These are phyloP conservation scores for Procambarus virginalis DNA, from an alignment of 1,140 invertebrate genomes.

Conservation along the genomic window DNA sequence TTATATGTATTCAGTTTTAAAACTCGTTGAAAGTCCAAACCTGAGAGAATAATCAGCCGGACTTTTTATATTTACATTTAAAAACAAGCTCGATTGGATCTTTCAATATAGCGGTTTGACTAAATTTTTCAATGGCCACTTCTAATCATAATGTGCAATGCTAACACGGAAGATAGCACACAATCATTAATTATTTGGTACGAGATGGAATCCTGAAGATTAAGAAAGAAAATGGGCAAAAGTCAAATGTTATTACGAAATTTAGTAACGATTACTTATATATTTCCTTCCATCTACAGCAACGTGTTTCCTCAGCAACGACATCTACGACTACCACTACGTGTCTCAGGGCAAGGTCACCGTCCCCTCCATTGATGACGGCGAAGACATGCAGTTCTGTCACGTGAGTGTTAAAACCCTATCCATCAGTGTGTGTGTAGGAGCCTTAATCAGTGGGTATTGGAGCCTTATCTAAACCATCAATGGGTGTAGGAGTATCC, in stretches of 20 bases:
- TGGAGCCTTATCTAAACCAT: too few relatives aligned
- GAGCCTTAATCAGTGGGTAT: too few relatives aligned
- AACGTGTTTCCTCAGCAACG: slow-evolving; percentile 8
- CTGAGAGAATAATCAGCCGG: slow-evolving; percentile 2
- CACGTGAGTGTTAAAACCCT: slow-evolving; percentile 10
- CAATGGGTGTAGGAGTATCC: too few relatives aligned
- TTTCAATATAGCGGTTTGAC: background rate
- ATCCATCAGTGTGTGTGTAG: background rate
- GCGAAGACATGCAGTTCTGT: slow-evolving; percentile 56
- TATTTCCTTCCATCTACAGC: too few relatives aligned
- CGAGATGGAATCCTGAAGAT: too few relatives aligned
- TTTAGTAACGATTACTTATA: too few relatives aligned
- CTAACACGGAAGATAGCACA: background rate
- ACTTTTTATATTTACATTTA: background rate
- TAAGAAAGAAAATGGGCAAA: too few relatives aligned
- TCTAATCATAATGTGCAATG: background rate
- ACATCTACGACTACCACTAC: slow-evolving; percentile 53
- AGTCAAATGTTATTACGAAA: too few relatives aligned
- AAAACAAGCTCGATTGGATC: background rate
- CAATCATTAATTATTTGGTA: background rate
- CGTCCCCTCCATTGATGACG: slow-evolving; percentile 43
- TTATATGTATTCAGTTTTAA: background rate
- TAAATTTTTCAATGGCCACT: background rate
- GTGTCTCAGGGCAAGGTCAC: slow-evolving; percentile 55
- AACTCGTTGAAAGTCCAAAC: background rate